Base-by-base conservation (phyloP, 2,113 vertebrate species). In the Hyaena hyaena region DNA sequence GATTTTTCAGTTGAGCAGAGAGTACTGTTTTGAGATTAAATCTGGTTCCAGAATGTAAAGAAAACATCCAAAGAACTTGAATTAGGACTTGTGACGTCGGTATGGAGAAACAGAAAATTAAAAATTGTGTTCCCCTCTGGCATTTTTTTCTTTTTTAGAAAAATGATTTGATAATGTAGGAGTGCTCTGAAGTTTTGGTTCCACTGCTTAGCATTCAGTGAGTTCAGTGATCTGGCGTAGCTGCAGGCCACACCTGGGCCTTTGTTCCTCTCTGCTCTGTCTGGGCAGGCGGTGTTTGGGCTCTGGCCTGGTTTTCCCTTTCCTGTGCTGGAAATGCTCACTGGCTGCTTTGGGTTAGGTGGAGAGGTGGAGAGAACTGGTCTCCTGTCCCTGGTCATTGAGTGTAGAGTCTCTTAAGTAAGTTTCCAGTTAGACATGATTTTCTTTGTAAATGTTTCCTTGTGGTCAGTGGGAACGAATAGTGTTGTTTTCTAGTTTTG, bases 1-100 rank as follows among this genome's bases (percentile, higher is more conserved):
- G 24, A 74, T 93, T 97, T 97, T 93, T 71, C 88, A 74, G 80
- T 76, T 76, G 81, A 26, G 11, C 48, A 80, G 33, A 88, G 65
- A 85, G 50, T 76, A 65, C 43, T 68, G 10, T 92, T 83, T 76
- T 87, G 58, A 90, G 43, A 53, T 93, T 61, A 90, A 83, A 95
- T 89, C 28, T 89, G 83, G 17, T 5, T 63, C 39, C 81, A 76
- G 33, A 73, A 73, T 48, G 21, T 21, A 50, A 87, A 95, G 53
- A 31, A 74, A 83, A 9, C 58, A 21, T 65, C 5, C 10, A 45
- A 26, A 85, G 48, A 77, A 83, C 53, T 68, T 82, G 79, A 84
- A 74, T 86, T 55, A 61, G 71, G 65, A 69, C 74, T 43, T 45
- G 7, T 81, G 17, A 73, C 74, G 14, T 76, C 43, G 69, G 4